A percentile compares a stretch with the other conserved stretches of the same genome.
Conservation (phyloP, 2,797 vertebrate genomes). For the Schizothorax lantsangensis region DNA sequence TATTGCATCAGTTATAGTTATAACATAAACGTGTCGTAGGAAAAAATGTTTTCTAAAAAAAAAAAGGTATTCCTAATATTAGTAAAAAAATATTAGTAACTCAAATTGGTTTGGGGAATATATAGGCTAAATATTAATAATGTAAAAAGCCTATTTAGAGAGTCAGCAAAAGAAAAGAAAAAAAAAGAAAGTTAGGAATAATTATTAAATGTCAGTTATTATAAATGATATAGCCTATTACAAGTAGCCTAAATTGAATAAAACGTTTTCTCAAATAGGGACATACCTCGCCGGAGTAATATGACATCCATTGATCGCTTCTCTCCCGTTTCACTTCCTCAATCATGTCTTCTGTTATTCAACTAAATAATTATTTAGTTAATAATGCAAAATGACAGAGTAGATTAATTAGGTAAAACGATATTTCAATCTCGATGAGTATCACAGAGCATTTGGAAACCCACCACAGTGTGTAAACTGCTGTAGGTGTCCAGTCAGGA, state of each 20-base stretch:
- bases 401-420: not conserved
- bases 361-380: not conserved
- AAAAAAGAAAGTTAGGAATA: not conserved
- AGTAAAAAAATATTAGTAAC: not conserved
- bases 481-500: conserved; percentile 24
- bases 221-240: not conserved
- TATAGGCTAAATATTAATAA: not conserved
- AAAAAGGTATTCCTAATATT: too few relatives aligned
- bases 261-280: not conserved
- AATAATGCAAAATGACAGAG: not conserved
- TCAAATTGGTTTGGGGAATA: not conserved
- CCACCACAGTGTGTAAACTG: not conserved
- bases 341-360: conserved; percentile 49
- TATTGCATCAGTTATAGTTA: not conserved
- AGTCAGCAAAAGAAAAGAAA: too few relatives aligned
- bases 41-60: not conserved
- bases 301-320: conserved; percentile 56
- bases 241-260: not conserved
- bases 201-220: not conserved
- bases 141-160: not conserved
- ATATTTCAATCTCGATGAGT: not conserved
- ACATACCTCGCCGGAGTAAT: conserved; percentile 58
- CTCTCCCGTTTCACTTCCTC: conserved; percentile 61
- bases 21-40: not conserved
- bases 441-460: not conserved